Evolutionary conservation across 1,140 invertebrate species (phyloP).

Genomic region (Lepidurus arcticus): DNA sequence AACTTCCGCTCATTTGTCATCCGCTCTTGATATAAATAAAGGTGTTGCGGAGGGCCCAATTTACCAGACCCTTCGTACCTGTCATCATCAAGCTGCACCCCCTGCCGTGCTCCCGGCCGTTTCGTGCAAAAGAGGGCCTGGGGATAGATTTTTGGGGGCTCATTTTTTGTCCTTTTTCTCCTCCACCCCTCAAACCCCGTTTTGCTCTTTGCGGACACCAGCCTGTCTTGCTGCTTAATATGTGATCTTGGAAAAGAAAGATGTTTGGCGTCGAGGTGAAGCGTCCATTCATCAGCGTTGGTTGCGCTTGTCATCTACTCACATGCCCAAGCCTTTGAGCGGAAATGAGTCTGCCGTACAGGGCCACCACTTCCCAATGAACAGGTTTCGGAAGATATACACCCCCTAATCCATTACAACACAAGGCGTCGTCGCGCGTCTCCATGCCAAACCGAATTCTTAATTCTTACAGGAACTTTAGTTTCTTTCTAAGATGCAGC

Average conservation of each 20-base stretch:
- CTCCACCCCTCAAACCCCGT: not conserved
- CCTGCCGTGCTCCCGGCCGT: not conserved
- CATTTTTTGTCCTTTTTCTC: too few species aligned
- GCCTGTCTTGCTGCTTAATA: not conserved
- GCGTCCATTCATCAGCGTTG: slow-evolving; percentile 11
- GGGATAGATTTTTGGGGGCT: not conserved
- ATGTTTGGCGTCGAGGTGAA: slow-evolving; percentile 13
- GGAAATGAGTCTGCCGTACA: not conserved
- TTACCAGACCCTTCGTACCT: not conserved
- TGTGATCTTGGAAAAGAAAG: not conserved
- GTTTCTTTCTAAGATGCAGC: too few species aligned
- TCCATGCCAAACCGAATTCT: not conserved
- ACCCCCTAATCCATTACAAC: not conserved
- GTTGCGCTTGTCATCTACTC: slow-evolving; percentile 7
- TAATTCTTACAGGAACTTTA: too few species aligned
- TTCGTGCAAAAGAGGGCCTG: not conserved
- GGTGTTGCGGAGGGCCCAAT: slow-evolving; percentile 20
- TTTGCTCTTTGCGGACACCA: not conserved
- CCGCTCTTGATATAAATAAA: slow-evolving; percentile 14
- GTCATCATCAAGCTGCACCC: slow-evolving; percentile 1
- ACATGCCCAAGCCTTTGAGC: not conserved
- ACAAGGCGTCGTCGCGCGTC: not conserved
- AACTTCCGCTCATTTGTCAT: slow-evolving; percentile 21
- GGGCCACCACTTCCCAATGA: not conserved
- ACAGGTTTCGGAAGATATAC: not conserved